These are phyloP conservation scores for Cerastoderma edule DNA, from an alignment of 2,888 invertebrate species.

Conservation along the genomic window DNA sequence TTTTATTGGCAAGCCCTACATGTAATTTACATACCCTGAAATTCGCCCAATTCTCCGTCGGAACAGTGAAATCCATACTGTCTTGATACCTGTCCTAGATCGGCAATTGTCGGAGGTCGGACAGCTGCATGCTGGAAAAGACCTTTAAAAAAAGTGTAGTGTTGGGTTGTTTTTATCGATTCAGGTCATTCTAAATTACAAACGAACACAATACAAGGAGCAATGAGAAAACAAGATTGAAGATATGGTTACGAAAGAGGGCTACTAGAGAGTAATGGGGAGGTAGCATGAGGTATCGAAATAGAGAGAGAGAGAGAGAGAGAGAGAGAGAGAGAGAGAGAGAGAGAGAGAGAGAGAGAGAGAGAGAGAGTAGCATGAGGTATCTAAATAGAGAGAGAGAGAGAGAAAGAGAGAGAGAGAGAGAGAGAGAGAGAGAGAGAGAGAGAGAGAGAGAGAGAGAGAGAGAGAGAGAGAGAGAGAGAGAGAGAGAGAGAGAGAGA, in stretches of 20 bases:
- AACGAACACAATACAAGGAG: neutral
- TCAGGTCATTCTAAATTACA: neutral
- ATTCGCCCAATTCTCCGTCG: conserved; percentile 19
- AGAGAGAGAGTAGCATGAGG: neutral
- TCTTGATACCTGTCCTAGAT: conserved; percentile 11
- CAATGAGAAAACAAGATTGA: neutral
- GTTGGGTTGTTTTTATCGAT: too few species aligned
- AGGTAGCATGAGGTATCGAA: neutral
- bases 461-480: conserved; percentile 8
- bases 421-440: conserved; percentile 10
- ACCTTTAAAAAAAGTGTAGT: conserved; percentile 13
- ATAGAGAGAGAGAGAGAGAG: conserved; percentile 16
- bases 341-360: conserved; percentile 17
- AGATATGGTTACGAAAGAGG: neutral
- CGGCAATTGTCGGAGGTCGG: neutral
- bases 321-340: conserved; percentile 19
- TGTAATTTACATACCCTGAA: conserved; percentile 6
- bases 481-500: neutral
- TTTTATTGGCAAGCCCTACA: too few species aligned
- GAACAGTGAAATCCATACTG: conserved; percentile 24
- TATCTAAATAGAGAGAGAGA: too few species aligned
- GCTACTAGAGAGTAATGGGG: neutral
- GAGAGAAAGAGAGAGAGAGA: conserved; percentile 6
- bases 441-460: conserved; percentile 16
- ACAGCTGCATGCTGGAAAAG: conserved; percentile 21